Base-by-base conservation (phyloP, 2,797 vertebrate species). In the Labroides dimidiatus region DNA sequence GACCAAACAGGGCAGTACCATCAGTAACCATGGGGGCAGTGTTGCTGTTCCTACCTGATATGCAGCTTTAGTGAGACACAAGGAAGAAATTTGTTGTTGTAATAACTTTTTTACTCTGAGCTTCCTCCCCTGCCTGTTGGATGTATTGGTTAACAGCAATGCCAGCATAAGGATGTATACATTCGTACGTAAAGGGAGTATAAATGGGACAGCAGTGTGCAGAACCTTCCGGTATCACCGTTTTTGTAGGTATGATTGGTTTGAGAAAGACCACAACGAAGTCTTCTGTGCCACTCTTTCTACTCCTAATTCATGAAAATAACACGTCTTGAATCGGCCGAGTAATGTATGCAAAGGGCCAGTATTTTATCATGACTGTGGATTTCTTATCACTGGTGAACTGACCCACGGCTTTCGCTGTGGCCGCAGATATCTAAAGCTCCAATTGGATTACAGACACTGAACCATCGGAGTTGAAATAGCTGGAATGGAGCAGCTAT, bases 371-470 rank as follows among this genome's bases (percentile, higher is more conserved):
- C 72, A 64, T 0, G 9, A 42, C 43, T 52, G 24, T n/a, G 64
- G 36, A 44, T 75, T 78, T 64, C 68, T 76, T 73, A 81, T 58
- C 43, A 2, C 36, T 41, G 8, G 17, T 21, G 73, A 33, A 47
- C 64, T 79, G 63, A 85, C 82, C 71, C 72, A 72, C 71, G 58
- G 75, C 64, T 73, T 76, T 47, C 49, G 51, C 77, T 42, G 51
- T 49, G 77, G 72, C 80, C 72, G 48, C 52, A 65, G 68, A 76
- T 72, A 75, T 75, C 82, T 85, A 79, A 48, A 81, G 82, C 82
- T 76, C 72, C 74, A 76, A 81, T 71, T 80, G 84, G 88, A 87
- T 89, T 86, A 82, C 75, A 72, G 68, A 75, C 72, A 78, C 50
- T 71, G 84, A 80, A 78, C 78, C 59, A 67, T 69, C 75, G 70